These are phyloP conservation scores for Athene cunicularia DNA, from an alignment of 2,113 vertebrate genomes.

Conservation along the genomic window DNA sequence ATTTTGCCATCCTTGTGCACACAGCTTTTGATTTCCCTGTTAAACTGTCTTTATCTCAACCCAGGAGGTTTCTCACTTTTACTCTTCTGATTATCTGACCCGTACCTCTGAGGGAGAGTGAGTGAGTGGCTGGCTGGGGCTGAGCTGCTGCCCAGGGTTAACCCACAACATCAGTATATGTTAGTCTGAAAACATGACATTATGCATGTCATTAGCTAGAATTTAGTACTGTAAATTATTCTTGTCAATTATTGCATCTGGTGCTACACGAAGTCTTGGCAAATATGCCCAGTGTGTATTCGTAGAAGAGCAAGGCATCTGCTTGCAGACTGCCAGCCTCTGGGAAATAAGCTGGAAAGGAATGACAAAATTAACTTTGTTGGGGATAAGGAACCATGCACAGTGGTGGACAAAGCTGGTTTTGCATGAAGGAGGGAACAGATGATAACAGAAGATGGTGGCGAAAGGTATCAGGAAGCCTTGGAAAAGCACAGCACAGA, in stretches of 20 bases:
- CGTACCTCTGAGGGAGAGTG: fast-evolving
- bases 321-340: background rate
- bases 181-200: background rate
- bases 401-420: background rate
- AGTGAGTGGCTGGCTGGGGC: background rate
- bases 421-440: background rate
- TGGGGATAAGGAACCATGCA: background rate
- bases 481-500: background rate
- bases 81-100: background rate
- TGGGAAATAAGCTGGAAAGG: background rate
- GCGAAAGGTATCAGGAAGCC: background rate
- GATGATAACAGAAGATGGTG: background rate
- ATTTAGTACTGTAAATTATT: background rate
- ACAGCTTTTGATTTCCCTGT: background rate
- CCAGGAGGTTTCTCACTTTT: background rate
- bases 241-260: background rate
- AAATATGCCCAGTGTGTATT: background rate
- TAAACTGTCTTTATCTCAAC: background rate
- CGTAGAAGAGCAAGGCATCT: background rate
- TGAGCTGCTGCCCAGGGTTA: background rate
- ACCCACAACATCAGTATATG: background rate
- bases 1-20: background rate
- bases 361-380: background rate
- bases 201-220: background rate
- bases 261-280: background rate